A percentile compares a stretch with the other conserved stretches of the same genome.
These are phyloP conservation scores for Tanypteryx hageni DNA, from an alignment of 2,888 invertebrate species.

Conservation along the genomic window DNA sequence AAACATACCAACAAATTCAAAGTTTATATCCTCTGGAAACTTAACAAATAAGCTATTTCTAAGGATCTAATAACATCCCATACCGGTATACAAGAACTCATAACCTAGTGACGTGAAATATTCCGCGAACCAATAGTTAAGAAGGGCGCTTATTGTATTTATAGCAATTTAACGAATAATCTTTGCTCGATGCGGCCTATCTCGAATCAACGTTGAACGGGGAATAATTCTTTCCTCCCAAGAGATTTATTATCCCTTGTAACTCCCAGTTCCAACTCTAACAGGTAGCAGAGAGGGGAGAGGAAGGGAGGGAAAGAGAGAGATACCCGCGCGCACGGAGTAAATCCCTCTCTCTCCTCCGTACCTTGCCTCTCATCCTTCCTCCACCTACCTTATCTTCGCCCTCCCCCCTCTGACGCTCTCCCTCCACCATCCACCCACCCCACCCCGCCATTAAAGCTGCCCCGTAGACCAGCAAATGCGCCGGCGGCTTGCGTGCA, in stretches of 20 bases:
- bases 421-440: not conserved
- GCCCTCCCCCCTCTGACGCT: no score
- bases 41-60: not conserved
- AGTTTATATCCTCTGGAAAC: no score
- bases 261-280: conserved; percentile 10
- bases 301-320: no score
- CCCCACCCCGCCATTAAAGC: not conserved
- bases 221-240: conserved; percentile 47
- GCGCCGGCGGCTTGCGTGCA: conserved; percentile 6
- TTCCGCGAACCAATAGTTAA: not conserved
- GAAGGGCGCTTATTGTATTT: not conserved
- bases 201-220: conserved; percentile 42
- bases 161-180: conserved; percentile 39
- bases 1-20: no score
- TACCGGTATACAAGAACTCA: not conserved
- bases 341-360: no score
- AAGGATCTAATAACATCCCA: not conserved
- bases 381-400: no score
- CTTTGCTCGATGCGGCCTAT: conserved; percentile 27
- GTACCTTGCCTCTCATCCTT: no score
- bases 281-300: not conserved
- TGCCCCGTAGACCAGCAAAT: conserved; percentile 26
- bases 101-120: not conserved
- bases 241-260: conserved; percentile 39
- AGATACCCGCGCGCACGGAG: no score